These are phyloP conservation scores for Tretioscincus oriximinensis DNA, from an alignment of 2,113 vertebrate genomes.

Conservation along the genomic window DNA sequence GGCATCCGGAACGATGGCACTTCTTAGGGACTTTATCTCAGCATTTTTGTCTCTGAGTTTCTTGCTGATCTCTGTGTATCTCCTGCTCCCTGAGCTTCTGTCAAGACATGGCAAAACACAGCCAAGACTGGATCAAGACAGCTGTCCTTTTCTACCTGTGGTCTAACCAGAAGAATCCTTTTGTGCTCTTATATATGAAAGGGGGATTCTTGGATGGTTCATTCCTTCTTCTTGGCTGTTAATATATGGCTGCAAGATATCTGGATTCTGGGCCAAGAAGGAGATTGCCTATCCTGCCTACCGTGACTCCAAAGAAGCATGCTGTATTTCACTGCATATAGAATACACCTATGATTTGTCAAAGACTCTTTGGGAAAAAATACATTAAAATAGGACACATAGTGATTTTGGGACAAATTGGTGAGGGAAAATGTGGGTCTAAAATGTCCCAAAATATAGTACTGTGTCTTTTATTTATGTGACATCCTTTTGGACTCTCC, in stretches of 20 bases:
- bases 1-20: background rate
- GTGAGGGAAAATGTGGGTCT: too few relatives aligned
- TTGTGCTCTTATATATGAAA: background rate
- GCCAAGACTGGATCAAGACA: background rate
- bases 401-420: too few relatives aligned
- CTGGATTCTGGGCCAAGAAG: background rate
- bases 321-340: too few relatives aligned
- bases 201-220: background rate
- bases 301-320: background rate
- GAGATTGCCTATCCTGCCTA: background rate
- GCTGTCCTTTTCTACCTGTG: background rate
- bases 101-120: background rate
- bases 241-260: background rate
- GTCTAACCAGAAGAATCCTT: background rate
- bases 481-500: too few relatives aligned
- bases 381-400: too few relatives aligned
- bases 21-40: background rate
- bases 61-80: background rate
- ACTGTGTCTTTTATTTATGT: background rate
- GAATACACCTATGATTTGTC: too few relatives aligned
- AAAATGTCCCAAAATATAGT: too few relatives aligned
- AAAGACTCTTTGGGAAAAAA: too few relatives aligned
- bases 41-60: slow-evolving; percentile 12
- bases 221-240: too few relatives aligned
- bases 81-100: background rate